Conservation (phyloP, 2,888 invertebrate genomes). For the Dryocosmus kuriphilus region DNA sequence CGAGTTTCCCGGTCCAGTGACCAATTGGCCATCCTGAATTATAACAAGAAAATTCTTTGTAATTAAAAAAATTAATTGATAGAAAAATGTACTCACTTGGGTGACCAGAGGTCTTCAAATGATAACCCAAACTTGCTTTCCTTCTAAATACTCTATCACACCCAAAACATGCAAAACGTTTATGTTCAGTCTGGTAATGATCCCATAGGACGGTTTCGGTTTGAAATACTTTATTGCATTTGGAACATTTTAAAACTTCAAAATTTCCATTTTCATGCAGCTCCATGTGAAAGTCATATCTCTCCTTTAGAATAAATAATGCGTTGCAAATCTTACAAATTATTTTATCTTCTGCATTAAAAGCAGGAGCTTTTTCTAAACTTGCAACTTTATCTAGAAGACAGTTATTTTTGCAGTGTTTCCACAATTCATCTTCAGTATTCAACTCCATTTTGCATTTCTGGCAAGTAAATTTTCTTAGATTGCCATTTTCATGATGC, state of each 20-base stretch:
- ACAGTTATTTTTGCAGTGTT: neutral
- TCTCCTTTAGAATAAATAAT: neutral
- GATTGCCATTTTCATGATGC: neutral
- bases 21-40: too few relatives aligned
- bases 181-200: slow-evolving; percentile 3
- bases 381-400: neutral
- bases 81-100: slow-evolving; percentile 7
- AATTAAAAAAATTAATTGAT: too few relatives aligned
- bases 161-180: neutral
- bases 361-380: neutral
- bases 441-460: neutral
- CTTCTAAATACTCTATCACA: neutral
- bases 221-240: slow-evolving; percentile 2
- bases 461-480: neutral
- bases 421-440: slow-evolving; percentile 1
- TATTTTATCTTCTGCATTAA: slow-evolving; percentile 4
- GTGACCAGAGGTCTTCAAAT: neutral
- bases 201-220: slow-evolving; percentile 10
- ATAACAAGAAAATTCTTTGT: too few relatives aligned
- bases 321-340: neutral
- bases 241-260: neutral
- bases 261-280: slow-evolving; percentile 8
- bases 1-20: too few relatives aligned
- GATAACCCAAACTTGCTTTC: neutral
- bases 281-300: slow-evolving; percentile 10